A percentile compares a stretch with the other conserved stretches of the same genome.
Conservation (phyloP, 2,797 vertebrate species). For the Propithecus deckenii region DNA sequence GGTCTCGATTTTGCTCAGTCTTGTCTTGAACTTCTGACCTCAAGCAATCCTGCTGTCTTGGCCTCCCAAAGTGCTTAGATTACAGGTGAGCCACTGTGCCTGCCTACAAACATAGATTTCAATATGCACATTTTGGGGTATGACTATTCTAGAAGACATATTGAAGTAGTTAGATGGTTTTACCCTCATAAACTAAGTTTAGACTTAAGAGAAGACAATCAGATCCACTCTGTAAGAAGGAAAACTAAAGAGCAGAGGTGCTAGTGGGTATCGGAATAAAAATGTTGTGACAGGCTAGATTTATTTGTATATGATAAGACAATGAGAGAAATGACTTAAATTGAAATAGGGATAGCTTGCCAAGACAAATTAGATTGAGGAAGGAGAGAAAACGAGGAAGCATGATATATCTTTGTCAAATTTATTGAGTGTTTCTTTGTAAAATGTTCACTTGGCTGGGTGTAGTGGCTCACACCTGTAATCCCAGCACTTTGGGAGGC, state of each 20-base stretch:
- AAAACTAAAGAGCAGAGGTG: conserved; percentile 13
- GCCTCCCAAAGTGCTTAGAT: too few species aligned
- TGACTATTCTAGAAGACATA: neutral
- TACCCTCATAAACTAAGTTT: neutral
- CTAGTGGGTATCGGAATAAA: neutral
- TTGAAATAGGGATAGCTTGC: neutral
- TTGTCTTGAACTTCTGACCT: too few species aligned
- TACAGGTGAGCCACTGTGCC: too few species aligned
- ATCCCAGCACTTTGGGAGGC: too few species aligned
- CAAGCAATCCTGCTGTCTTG: too few species aligned
- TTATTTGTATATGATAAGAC: conserved; percentile 1
- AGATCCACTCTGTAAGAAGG: neutral
- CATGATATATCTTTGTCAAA: neutral
- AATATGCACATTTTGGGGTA: neutral
- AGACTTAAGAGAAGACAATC: neutral
- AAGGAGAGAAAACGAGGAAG: neutral
- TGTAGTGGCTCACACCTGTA: too few species aligned
- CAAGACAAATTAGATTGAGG: conserved; percentile 30
- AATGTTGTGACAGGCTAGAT: neutral
- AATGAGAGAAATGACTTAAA: neutral
- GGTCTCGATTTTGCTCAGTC: too few species aligned
- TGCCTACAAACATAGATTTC: neutral
- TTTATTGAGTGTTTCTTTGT: conserved; percentile 36
- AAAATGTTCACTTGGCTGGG: conserved; percentile 18
- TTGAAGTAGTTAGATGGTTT: neutral